Conservation (phyloP, 2,888 invertebrate genomes). For the Chloromyia formosa region DNA sequence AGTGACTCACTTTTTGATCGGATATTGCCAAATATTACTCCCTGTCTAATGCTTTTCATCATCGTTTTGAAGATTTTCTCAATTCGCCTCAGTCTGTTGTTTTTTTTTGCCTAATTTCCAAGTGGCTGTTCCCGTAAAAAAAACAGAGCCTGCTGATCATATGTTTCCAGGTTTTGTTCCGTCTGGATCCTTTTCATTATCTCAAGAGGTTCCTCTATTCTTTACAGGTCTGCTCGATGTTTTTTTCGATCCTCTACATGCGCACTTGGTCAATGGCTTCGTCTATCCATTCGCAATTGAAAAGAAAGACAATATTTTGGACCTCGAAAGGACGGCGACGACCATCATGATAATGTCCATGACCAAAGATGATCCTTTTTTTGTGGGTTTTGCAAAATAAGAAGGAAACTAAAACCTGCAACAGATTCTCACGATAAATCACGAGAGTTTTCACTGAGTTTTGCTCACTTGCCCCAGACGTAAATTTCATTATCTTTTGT, state of each 20-base stretch:
- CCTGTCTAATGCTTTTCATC: not conserved
- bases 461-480: constrained; percentile 2
- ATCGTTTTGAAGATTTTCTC: not conserved
- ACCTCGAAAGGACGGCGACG: too few relatives aligned
- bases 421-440: constrained; percentile 27
- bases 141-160: constrained; percentile 9
- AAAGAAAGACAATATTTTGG: constrained; percentile 10
- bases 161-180: constrained; percentile 3
- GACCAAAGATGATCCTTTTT: not conserved
- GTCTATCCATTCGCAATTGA: not conserved
- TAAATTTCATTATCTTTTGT: constrained; percentile 25
- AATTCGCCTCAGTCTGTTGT: not conserved
- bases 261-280: not conserved
- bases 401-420: not conserved
- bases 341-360: not conserved
- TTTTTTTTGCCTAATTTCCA: not conserved
- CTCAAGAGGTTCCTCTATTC: constrained; percentile 22
- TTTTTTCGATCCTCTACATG: constrained; percentile 2
- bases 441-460: constrained; percentile 11
- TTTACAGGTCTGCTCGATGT: not conserved
- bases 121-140: not conserved
- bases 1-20: not conserved
- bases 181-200: constrained; percentile 15
- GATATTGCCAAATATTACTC: not conserved
- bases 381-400: not conserved